Base-by-base conservation (phyloP, 1,140 invertebrate genomes). In the Drosophila sucinea region DNA sequence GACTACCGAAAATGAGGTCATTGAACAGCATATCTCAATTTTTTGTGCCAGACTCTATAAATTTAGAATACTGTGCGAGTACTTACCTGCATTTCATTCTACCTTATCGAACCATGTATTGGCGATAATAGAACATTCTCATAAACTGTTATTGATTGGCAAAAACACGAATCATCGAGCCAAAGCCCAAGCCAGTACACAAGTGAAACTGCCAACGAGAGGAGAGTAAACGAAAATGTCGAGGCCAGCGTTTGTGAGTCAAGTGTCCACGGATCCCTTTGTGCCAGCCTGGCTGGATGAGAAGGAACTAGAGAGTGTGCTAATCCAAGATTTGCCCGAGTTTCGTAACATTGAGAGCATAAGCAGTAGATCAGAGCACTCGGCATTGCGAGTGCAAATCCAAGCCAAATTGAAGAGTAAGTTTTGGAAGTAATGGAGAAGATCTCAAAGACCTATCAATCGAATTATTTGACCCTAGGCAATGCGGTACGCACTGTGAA, bases 271-370 rank as follows among this genome's bases (percentile, higher is more conserved):
- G 8, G 64, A 82, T 47, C 35, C 38, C 3, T 47, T 44, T 11
- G 32, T 58, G 25, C 66, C 69, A 1, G 25, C 8, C 8, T 87
- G 83, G 83, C 56, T 86, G 30, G 29, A 77, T 44, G 17, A 66
- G 29, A 10, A 77, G 60, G 75, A 82, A 4, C 11, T 86, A 54
- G 63, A 82, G 33, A 1, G 6, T 1, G 5, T 87, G 1, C 32
- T 79, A 0, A 47, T 1, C 3, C 60, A 82, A 27, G 64, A 78
- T 10, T 63, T 70, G 11, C 56, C 62, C 0, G 64, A 75, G 0
- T 67, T 76, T n/a, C 47, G 38, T 4, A 23, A 51, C 11, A 79
- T 83, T 8, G 56, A 56, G 1, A 68, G 6, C 23, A 29, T 69
- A 10, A 41, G 51, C 5, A 62, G 38, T 30, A 77, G 67, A 44